Evolutionary conservation across 1,140 invertebrate genomes (phyloP).

Genomic region (Pissodes strobi): DNA sequence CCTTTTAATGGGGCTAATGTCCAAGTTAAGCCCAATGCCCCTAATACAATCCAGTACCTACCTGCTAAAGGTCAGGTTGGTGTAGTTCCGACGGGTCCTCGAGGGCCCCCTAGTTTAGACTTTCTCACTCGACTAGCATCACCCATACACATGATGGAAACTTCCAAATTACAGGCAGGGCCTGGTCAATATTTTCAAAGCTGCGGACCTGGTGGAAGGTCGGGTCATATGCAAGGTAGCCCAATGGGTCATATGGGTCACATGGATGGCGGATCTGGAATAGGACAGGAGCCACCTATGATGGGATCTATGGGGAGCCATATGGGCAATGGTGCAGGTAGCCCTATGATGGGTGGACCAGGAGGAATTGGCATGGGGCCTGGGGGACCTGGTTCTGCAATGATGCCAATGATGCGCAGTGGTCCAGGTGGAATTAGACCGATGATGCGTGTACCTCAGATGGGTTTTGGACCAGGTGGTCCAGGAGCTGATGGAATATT

Average conservation of each 20-base stretch:
- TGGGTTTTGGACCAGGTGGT: constrained; percentile 59
- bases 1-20: constrained; percentile 83
- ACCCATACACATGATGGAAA: constrained; percentile 71
- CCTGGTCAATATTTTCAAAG: constrained; percentile 77
- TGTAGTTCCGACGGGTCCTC: constrained; percentile 62
- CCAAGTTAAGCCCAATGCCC: constrained; percentile 93
- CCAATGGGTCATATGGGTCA: constrained; percentile 56
- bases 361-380: constrained; percentile 53
- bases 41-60: constrained; percentile 97
- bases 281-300: constrained; percentile 56
- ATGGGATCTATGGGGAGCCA: constrained; percentile 59
- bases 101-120: constrained; percentile 87
- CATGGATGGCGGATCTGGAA: constrained; percentile 55
- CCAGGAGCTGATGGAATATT: constrained; percentile 58
- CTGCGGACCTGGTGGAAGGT: constrained; percentile 58
- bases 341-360: constrained; percentile 55
- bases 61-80: constrained; percentile 83
- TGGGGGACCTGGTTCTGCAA: constrained; percentile 48
- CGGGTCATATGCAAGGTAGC: constrained; percentile 57
- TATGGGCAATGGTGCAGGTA: constrained; percentile 52
- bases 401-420: constrained; percentile 54
- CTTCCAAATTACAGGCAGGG: constrained; percentile 69
- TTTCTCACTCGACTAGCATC: constrained; percentile 89
- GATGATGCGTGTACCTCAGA: constrained; percentile 61
- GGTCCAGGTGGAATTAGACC: constrained; percentile 54